phyloP scores from a whole-genome alignment of 2,888 invertebrate genomes.

The Cataglyphis livida region DNA sequence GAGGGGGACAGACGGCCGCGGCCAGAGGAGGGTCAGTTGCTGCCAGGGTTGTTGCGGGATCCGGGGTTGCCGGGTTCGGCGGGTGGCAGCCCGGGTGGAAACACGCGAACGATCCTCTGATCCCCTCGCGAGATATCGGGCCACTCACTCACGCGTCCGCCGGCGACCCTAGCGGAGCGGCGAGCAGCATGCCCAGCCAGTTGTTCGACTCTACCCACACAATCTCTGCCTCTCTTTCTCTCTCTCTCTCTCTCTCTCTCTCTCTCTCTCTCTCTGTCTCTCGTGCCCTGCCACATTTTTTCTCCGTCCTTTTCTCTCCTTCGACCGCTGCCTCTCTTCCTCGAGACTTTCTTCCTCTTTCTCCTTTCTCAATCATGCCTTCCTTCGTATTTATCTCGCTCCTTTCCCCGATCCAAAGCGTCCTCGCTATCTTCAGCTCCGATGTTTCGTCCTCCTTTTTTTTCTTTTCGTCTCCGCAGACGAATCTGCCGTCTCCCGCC shows the following conservation, averaged over 20 bases:
- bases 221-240: constrained; percentile 37
- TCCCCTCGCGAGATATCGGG: constrained; percentile 85
- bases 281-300: constrained; percentile 24
- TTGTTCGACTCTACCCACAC: constrained; percentile 66
- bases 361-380: constrained; percentile 26
- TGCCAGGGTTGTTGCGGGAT: constrained; percentile 77
- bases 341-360: constrained; percentile 38
- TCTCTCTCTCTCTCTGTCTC: constrained; percentile 28
- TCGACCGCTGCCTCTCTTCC: constrained; percentile 36
- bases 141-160: constrained; percentile 85
- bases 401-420: constrained; percentile 28
- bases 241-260: background rate
- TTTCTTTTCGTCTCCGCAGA: background rate
- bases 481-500: constrained; percentile 32
- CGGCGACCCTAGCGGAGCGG: constrained; percentile 79
- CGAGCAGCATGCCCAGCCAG: constrained; percentile 78
- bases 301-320: background rate
- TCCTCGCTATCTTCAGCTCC: constrained; percentile 44
- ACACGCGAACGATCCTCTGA: constrained; percentile 86
- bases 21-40: constrained; percentile 72
- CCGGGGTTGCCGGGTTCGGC: constrained; percentile 80
- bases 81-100: constrained; percentile 82
- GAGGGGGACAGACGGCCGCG: constrained; percentile 24
- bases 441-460: constrained; percentile 20
- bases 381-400: constrained; percentile 48